phyloP scores from a whole-genome alignment of 2,888 invertebrate genomes.

The Mechanitis messenoides region DNA sequence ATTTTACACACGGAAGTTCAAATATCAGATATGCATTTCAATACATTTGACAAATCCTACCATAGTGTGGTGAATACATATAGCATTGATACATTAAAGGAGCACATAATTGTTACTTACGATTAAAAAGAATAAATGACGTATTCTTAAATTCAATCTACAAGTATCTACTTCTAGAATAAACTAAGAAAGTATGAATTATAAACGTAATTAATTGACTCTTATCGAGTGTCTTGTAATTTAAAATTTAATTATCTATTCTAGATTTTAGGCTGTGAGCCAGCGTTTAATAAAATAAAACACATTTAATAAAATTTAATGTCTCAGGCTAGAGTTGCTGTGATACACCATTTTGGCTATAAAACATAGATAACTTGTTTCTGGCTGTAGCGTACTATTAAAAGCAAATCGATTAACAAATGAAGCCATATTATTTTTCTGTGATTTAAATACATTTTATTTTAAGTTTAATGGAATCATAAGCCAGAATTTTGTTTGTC shows the following conservation, averaged over 20 bases:
- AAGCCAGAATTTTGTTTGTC: background rate
- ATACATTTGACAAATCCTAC: too few species aligned
- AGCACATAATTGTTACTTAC: slow-evolving; percentile 21
- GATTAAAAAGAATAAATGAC: slow-evolving; percentile 44
- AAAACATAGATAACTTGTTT: slow-evolving; percentile 60
- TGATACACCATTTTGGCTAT: slow-evolving; percentile 72
- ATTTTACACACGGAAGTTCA: too few species aligned
- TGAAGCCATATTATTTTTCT: slow-evolving; percentile 13
- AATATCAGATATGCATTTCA: too few species aligned
- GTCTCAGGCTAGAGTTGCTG: slow-evolving; percentile 75
- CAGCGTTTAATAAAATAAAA: slow-evolving; percentile 47
- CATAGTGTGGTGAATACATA: too few species aligned
- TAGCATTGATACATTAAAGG: slow-evolving; percentile 8
- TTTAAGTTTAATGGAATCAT: background rate
- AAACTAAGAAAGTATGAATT: slow-evolving; percentile 37
- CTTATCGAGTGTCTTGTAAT: slow-evolving; percentile 53
- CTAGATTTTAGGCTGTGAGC: slow-evolving; percentile 73
- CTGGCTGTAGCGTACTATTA: slow-evolving; percentile 20
- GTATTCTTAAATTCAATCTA: slow-evolving; percentile 58
- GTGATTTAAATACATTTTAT: slow-evolving; percentile 5
- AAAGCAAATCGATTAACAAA: slow-evolving; percentile 8
- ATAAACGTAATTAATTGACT: slow-evolving; percentile 31
- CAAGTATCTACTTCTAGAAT: slow-evolving; percentile 48
- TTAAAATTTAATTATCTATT: slow-evolving; percentile 54
- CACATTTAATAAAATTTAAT: slow-evolving; percentile 69